Base-by-base conservation (phyloP, 2,888 invertebrate species). In the Autographa gamma region DNA sequence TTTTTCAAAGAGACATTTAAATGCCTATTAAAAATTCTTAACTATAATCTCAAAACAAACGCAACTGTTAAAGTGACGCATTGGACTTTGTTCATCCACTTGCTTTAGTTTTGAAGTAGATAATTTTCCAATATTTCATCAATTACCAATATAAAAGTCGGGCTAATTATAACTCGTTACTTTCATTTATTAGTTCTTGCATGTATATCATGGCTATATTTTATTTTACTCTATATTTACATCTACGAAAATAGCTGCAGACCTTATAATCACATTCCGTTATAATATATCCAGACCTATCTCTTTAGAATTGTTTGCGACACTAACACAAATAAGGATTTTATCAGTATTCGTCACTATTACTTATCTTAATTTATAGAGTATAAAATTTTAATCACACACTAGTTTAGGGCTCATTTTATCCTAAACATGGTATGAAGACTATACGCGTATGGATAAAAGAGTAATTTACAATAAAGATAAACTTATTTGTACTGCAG, bases 381-480 rank as follows among this genome's bases (percentile, higher is more conserved):
- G n/a, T 5, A 41, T 52, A 66, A 34, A 19, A 48, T 34, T 60
- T 32, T 60, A 66, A 60, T 48, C 52, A 31, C 38, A 41, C 54
- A n/a, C 19, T 54, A 19, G 32, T 25, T 63, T 31, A 48, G 18
- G 31, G 31, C 18, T 25, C 43, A 11, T 56, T 56, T 56, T 13
- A 56, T 56, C 11, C 25, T 56, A 19, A 56, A 56, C 13, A 56
- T 13, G 54, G 54, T 25, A 56, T n/a, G 19, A 25, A 8, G 25
- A 19, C 13, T 56, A 4, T 56, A 25, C 13, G 25, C 54, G 13
- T 25, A 76, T 76, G 70, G 54, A 63, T 66, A 52, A 66, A 31
- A 64, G 41, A 64, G 66, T 77, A 56, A 73, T 80, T 73, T 80
- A 69, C 68, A 60, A 69, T 64, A 54, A 71, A 69, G 68, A 80